These are phyloP conservation scores for Egretta garzetta DNA, from an alignment of 2,113 vertebrate genomes.

Conservation along the genomic window DNA sequence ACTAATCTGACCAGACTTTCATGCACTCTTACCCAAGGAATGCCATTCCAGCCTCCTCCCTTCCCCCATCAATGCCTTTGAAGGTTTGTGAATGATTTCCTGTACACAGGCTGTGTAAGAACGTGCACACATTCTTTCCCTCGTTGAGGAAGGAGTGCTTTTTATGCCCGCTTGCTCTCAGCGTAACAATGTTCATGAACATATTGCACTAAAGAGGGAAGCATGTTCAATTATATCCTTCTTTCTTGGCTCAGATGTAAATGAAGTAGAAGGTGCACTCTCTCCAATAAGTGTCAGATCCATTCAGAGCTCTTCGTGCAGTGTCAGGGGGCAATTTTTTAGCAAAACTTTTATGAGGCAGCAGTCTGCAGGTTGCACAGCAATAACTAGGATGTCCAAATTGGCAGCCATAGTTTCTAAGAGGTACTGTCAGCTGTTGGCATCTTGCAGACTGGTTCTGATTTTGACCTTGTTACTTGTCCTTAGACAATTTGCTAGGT, in stretches of 20 bases:
- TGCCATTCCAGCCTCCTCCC: conserved; percentile 40
- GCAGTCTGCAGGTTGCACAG: not conserved
- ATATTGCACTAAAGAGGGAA: conserved; percentile 24
- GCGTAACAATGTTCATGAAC: not conserved
- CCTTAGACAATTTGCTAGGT: not conserved
- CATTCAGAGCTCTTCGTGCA: not conserved
- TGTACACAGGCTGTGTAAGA: conserved; percentile 44
- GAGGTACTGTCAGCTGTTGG: not conserved
- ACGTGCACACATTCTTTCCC: conserved; percentile 27
- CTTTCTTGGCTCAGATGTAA: not conserved
- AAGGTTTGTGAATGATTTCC: conserved; percentile 71
- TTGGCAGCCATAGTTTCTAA: not conserved
- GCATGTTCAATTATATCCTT: conserved; percentile 48
- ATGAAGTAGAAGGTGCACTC: conserved; percentile 40
- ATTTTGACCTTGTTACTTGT: not conserved
- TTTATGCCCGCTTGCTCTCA: not conserved
- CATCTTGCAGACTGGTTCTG: not conserved
- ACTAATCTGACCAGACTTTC: conserved; percentile 71
- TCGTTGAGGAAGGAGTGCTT: not conserved
- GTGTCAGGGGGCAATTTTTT: not conserved
- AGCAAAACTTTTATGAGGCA: not conserved
- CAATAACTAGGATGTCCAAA: not conserved
- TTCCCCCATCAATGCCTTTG: conserved; percentile 64
- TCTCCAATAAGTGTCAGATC: not conserved
- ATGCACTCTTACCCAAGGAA: conserved; percentile 65